Base-by-base conservation (phyloP, 2,797 vertebrate genomes). In the Melopsittacus undulatus region DNA sequence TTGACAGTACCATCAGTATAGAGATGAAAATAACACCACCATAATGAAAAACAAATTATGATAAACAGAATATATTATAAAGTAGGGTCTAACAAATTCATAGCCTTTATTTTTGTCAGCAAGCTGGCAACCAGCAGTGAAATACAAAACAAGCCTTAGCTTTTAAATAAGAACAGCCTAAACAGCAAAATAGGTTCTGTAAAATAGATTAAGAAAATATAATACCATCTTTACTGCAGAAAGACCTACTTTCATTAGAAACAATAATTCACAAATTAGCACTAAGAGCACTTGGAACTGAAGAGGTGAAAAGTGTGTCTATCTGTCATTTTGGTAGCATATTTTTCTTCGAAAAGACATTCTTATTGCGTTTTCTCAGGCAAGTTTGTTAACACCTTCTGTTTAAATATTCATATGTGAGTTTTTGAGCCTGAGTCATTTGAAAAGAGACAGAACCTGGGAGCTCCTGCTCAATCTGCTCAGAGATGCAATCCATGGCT, bases 21-120 rank as follows among this genome's bases (percentile, higher is more conserved):
- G 70, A 17, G 11, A 84, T 69, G 92, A 90, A 96, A 95, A 94
- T 89, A 96, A 93, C 87, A 93, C 84, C 40, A 52, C 52, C 82
- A n/a, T 95, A 96, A 96, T 97, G 88, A 96, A 97, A 96, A 97
- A 96, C 92, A 94, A 97, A 97, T 93, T 52, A 94, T 95, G 92
- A 96, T 95, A 96, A 97, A 94, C 88, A 96, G 96, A 96, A 95
- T 96, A 86, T 87, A 94, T 97, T 97, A 96, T 91, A 96, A 96
- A 96, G 82, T 69, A 90, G 80, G 77, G 91, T 94, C 92, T 96
- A 95, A 91, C 93, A 94, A 94, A 96, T 97, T 89, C 94, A 79
- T 95, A 96, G 86, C 82, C 97, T 95, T 95, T 97, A 91, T 77
- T 92, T 95, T 89, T 94, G 92, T 96, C 95, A 95, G 80, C 81